These are phyloP conservation scores for Gari tellinella DNA, from an alignment of 2,888 invertebrate genomes.

Conservation along the genomic window DNA sequence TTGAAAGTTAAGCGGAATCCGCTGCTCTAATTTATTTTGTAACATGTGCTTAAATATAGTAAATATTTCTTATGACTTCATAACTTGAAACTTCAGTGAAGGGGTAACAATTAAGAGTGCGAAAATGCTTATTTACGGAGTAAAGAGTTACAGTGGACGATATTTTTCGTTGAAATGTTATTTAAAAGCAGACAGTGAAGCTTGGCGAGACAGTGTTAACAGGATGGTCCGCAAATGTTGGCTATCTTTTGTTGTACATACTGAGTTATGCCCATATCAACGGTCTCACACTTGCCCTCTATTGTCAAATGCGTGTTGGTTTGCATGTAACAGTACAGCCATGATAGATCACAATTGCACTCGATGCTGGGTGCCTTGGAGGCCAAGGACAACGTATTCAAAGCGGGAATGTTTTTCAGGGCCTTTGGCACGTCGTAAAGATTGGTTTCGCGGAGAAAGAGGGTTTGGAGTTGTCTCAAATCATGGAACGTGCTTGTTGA, in stretches of 20 bases:
- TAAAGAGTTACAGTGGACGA: slow-evolving; percentile 1
- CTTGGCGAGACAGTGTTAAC: too few species aligned
- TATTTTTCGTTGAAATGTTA: neutral
- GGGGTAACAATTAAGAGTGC: too few species aligned
- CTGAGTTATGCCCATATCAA: slow-evolving; percentile 13
- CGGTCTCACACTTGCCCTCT: slow-evolving; percentile 43
- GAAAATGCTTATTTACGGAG: too few species aligned
- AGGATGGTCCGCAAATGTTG: slow-evolving; percentile 10
- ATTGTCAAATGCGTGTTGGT: slow-evolving; percentile 40
- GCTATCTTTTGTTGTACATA: slow-evolving; percentile 26
- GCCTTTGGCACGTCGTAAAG: slow-evolving; percentile 57
- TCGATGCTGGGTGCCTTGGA: slow-evolving; percentile 28
- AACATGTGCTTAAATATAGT: too few species aligned
- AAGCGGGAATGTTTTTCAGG: slow-evolving; percentile 35
- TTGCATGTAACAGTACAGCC: slow-evolving; percentile 54
- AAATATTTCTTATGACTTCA: too few species aligned
- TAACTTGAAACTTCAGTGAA: too few species aligned
- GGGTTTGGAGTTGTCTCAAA: slow-evolving; percentile 21
- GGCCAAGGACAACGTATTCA: slow-evolving; percentile 27
- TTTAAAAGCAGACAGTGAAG: too few species aligned
- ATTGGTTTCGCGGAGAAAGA: slow-evolving; percentile 39
- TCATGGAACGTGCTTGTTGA: slow-evolving; percentile 57
- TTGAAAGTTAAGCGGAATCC: too few species aligned
- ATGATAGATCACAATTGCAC: slow-evolving; percentile 56
- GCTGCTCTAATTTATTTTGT: too few species aligned